Percentiles rank a stretch among this genome's conserved stretches.
Evolutionary conservation across 2,113 vertebrate species (phyloP).

Genomic region (Oxyruncus cristatus): DNA sequence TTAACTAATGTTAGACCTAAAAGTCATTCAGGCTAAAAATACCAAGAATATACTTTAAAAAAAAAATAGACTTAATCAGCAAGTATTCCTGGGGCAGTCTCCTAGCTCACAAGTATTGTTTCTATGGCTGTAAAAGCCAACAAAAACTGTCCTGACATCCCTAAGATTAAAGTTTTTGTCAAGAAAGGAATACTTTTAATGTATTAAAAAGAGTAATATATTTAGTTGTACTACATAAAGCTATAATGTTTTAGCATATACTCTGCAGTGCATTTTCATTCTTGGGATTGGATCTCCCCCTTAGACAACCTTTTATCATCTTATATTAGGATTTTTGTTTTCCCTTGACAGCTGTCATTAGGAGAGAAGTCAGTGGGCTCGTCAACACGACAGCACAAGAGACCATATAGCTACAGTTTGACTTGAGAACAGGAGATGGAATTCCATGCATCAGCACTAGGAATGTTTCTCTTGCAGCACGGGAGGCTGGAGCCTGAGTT

Average conservation of each 20-base stretch:
- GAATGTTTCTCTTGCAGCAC: slow-evolving; percentile 1
- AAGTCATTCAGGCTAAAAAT: background rate
- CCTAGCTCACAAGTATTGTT: background rate
- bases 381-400: background rate
- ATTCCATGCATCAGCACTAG: background rate
- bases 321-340: background rate
- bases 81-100: background rate
- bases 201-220: background rate
- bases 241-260: background rate
- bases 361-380: background rate
- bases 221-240: background rate
- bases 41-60: background rate
- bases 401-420: background rate
- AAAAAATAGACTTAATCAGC: background rate
- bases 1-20: background rate
- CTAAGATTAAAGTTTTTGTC: background rate
- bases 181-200: background rate
- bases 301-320: background rate
- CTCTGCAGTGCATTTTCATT: background rate
- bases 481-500: background rate
- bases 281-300: background rate
- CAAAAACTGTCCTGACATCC: background rate
- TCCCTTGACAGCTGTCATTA: background rate
- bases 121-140: background rate
- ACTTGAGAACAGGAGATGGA: background rate